Percentiles rank a stretch among this genome's conserved stretches.
Conservation (phyloP, 2,888 invertebrate genomes). For the Psococerastis gibbosa region DNA sequence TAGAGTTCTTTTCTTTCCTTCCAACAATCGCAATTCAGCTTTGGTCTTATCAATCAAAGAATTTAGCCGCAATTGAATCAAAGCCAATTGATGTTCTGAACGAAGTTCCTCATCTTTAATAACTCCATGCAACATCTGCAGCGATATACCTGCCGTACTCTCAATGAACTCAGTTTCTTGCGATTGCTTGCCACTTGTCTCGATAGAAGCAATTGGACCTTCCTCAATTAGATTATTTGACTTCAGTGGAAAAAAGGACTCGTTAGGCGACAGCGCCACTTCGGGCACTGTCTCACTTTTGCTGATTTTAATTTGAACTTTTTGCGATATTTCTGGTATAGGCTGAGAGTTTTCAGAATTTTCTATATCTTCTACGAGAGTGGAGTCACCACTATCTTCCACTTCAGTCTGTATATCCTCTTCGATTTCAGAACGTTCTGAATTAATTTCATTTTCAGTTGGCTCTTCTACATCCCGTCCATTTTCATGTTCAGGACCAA, state of each 20-base stretch:
- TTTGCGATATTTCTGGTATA: too few species aligned
- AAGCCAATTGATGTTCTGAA: constrained; percentile 41
- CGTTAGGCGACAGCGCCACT: too few species aligned
- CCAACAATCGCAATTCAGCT: constrained; percentile 40
- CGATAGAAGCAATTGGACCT: too few species aligned
- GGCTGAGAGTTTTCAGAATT: too few species aligned
- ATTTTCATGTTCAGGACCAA: too few species aligned
- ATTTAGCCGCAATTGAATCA: constrained; percentile 45
- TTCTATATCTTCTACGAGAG: too few species aligned
- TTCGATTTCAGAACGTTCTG: constrained; percentile 12
- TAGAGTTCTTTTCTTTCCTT: constrained; percentile 37
- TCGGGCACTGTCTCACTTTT: too few species aligned
- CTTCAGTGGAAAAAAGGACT: too few species aligned
- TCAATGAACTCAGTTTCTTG: background rate
- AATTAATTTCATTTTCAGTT: constrained; percentile 12
- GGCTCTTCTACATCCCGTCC: constrained; percentile 15
- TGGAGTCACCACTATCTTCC: too few species aligned
- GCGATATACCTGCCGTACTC: constrained; percentile 10
- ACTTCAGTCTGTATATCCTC: constrained; percentile 14
- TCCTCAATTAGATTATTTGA: too few species aligned
- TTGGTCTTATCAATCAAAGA: constrained; percentile 45
- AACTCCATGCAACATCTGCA: constrained; percentile 34
- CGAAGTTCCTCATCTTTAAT: constrained; percentile 46
- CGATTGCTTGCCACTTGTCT: background rate
- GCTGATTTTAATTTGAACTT: too few species aligned